phyloP scores from a whole-genome alignment of 2,797 vertebrate genomes.

The Lemur catta region DNA sequence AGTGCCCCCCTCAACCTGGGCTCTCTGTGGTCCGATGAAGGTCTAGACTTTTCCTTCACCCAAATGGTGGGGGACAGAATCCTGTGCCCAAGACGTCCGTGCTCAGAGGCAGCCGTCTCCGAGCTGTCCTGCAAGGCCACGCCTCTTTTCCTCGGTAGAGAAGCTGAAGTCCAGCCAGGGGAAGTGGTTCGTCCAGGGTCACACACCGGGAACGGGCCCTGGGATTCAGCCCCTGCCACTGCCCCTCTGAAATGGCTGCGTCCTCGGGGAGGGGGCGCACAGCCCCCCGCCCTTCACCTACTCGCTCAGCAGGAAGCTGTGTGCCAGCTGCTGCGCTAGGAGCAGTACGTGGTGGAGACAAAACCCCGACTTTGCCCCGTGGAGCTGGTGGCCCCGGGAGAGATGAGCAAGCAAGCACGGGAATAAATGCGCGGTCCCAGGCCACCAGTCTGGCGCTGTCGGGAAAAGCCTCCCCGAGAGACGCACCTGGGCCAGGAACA shows the following conservation, averaged over 20 bases:
- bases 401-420: accelerated
- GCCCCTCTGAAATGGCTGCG: neutral
- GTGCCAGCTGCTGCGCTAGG: accelerated
- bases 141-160: neutral
- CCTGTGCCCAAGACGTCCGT: accelerated
- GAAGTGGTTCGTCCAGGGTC: neutral
- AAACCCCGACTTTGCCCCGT: neutral
- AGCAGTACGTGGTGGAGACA: accelerated
- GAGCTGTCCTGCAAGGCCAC: neutral
- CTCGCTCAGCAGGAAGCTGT: accelerated
- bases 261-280: neutral
- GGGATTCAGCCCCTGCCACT: neutral
- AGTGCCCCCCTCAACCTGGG: neutral
- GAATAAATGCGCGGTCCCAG: accelerated
- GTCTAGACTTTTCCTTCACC: neutral
- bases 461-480: neutral
- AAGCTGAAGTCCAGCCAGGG: neutral
- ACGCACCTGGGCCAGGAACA: neutral
- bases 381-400: accelerated
- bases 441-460: accelerated
- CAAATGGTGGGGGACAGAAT: too few species aligned
- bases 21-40: neutral
- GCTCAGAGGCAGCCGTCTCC: neutral
- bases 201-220: neutral
- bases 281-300: accelerated